Conservation (phyloP, 1,140 invertebrate species). For the Hylyphantes graminicola region DNA sequence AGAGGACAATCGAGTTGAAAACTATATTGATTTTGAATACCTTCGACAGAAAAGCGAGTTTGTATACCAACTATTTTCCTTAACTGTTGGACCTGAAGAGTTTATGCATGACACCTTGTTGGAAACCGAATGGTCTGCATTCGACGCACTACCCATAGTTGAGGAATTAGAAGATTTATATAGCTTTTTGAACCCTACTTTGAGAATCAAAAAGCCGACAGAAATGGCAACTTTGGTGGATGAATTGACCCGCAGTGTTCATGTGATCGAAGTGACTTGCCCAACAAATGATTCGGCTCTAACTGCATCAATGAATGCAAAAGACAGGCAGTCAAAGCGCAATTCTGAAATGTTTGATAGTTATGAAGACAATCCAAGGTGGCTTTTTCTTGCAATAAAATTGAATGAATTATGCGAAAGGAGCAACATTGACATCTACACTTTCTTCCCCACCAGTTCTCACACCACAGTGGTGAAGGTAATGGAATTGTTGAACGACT, state of each 20-base stretch:
- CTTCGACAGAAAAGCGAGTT: neutral
- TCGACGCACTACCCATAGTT: neutral
- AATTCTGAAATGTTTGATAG: neutral
- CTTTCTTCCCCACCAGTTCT: neutral
- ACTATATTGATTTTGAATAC: neutral
- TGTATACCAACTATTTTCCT: slow-evolving; percentile 7
- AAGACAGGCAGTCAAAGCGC: neutral
- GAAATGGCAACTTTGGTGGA: neutral
- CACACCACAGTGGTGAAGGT: neutral
- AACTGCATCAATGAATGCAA: neutral
- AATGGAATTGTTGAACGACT: neutral
- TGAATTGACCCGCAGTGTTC: slow-evolving; percentile 1
- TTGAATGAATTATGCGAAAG: slow-evolving; percentile 12
- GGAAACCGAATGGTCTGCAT: neutral
- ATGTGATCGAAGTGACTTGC: neutral
- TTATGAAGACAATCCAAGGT: slow-evolving; percentile 5
- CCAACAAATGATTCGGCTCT: neutral
- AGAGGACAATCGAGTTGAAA: neutral
- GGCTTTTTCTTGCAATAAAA: slow-evolving; percentile 12
- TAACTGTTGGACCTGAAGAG: neutral
- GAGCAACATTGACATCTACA: neutral
- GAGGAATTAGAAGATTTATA: slow-evolving; percentile 20
- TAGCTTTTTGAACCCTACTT: neutral
- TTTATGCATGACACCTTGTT: neutral
- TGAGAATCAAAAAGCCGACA: neutral